Conservation (phyloP, 2,888 invertebrate genomes). For the Athrips mouffetella region DNA sequence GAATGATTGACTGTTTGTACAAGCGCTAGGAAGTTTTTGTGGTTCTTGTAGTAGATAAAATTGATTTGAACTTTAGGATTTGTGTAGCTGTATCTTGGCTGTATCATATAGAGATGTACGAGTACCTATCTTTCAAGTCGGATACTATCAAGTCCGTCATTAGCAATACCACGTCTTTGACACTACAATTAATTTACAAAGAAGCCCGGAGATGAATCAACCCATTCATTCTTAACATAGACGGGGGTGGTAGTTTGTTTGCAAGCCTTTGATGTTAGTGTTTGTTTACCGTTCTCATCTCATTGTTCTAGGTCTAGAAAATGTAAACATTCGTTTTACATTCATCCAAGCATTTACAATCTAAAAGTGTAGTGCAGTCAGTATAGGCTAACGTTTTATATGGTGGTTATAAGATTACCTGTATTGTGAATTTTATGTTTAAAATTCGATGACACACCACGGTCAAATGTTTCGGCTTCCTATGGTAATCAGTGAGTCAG, state of each 20-base stretch:
- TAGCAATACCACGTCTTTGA: not conserved
- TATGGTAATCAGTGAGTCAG: not conserved
- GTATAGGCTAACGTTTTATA: not conserved
- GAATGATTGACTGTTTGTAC: no score
- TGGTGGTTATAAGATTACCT: no score
- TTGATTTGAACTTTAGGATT: no score
- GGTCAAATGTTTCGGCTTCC: not conserved
- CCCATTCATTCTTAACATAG: not conserved
- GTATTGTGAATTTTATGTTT: not conserved
- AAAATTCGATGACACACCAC: not conserved
- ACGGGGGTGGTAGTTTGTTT: not conserved
- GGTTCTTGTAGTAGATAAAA: no score
- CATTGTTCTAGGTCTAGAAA: not conserved
- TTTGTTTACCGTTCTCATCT: no score
- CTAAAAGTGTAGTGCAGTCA: no score
- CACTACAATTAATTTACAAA: slow-evolving; percentile 1
- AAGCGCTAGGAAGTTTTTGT: no score
- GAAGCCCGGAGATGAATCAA: not conserved
- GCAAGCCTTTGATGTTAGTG: not conserved
- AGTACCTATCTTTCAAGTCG: no score
- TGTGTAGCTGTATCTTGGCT: no score
- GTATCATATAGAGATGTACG: no score
- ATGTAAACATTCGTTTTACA: not conserved
- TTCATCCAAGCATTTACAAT: no score
- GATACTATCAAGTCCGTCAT: not conserved